These are phyloP conservation scores for Selenia dentaria DNA, from an alignment of 2,888 invertebrate species.

Conservation along the genomic window DNA sequence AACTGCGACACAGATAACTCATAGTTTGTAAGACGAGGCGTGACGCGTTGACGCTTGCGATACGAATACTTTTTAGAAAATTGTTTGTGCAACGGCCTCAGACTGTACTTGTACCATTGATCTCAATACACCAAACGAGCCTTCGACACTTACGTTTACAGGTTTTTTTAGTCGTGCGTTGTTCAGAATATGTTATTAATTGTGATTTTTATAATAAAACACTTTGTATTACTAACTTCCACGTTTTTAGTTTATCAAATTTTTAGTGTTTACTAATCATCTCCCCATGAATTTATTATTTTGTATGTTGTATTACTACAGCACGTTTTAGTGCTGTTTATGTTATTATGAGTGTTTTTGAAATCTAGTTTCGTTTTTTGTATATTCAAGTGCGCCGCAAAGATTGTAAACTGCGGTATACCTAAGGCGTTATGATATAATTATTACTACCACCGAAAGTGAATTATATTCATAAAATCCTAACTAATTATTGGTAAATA, in stretches of 20 bases:
- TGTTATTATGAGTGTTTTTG: constrained; percentile 28
- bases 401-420: too few relatives aligned
- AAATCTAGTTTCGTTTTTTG: constrained; percentile 16
- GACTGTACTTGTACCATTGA: constrained; percentile 41
- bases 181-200: constrained; percentile 9
- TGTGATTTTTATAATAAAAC: neutral
- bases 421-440: too few relatives aligned
- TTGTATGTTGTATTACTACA: constrained; percentile 22
- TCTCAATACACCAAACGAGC: constrained; percentile 62
- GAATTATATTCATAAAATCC: too few relatives aligned
- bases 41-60: too few relatives aligned
- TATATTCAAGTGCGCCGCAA: constrained; percentile 10
- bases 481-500: too few relatives aligned
- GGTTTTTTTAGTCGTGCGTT: constrained; percentile 25
- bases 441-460: too few relatives aligned
- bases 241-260: constrained; percentile 11
- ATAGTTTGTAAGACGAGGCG: too few relatives aligned
- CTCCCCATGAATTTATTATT: constrained; percentile 14
- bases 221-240: constrained; percentile 12
- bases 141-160: constrained; percentile 41
- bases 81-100: too few relatives aligned
- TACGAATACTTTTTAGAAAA: too few relatives aligned
- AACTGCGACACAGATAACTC: too few relatives aligned
- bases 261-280: constrained; percentile 12
- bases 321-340: constrained; percentile 63